phyloP scores from a whole-genome alignment of 2,113 vertebrate genomes.

The Nipponia nippon region DNA sequence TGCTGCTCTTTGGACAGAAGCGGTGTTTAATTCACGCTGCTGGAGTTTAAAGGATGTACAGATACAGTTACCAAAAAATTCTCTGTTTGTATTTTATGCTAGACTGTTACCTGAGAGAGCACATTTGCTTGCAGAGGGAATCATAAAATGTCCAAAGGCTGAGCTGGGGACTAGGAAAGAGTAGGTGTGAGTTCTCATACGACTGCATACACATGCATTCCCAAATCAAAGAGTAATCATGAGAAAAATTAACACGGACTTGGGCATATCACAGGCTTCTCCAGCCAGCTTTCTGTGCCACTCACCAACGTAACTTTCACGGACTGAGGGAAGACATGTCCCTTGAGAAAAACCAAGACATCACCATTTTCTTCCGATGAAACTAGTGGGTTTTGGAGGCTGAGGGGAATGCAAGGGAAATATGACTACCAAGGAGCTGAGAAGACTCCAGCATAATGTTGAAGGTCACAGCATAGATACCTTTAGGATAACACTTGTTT shows the following conservation, averaged over 20 bases:
- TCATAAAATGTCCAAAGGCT: neutral
- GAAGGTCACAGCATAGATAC: neutral
- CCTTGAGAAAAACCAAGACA: neutral
- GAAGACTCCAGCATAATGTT: neutral
- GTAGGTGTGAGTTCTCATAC: neutral
- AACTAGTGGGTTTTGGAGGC: neutral
- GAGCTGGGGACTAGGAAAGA: neutral
- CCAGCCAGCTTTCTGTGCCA: neutral
- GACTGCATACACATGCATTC: neutral
- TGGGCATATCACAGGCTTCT: neutral
- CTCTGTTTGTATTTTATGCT: neutral
- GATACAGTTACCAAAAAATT: neutral
- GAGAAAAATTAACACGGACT: neutral
- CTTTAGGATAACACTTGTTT: neutral
- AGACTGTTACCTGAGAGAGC: neutral
- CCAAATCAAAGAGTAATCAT: neutral
- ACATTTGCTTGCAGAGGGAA: neutral
- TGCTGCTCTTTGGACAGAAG: constrained; percentile 6
- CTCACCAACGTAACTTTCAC: neutral
- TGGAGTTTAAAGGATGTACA: neutral
- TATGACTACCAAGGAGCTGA: neutral
- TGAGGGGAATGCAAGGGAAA: neutral
- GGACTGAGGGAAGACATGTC: neutral
- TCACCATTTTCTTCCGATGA: neutral
- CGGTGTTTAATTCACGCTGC: neutral